phyloP scores from a whole-genome alignment of 1,140 invertebrate species.

The Trypoxylus dichotomus region DNA sequence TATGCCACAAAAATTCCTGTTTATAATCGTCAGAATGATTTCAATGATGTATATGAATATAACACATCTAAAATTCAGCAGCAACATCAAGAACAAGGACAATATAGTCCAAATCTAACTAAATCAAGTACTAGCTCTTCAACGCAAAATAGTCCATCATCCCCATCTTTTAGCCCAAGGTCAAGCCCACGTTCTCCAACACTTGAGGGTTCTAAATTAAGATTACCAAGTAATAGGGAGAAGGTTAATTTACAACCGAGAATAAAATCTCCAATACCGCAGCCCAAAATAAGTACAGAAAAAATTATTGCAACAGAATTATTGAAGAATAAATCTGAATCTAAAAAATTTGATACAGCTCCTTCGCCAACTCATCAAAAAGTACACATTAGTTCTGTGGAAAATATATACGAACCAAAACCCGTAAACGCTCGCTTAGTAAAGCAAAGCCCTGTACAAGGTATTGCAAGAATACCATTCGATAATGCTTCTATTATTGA shows the following conservation, averaged over 20 bases:
- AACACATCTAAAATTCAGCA: conserved; percentile 45
- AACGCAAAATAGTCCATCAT: conserved; percentile 11
- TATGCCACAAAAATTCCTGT: background rate
- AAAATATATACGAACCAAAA: conserved; percentile 32
- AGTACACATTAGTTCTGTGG: conserved; percentile 36
- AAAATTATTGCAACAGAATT: conserved; percentile 51
- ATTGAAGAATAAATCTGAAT: conserved; percentile 40
- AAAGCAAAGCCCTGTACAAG: background rate
- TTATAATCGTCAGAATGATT: conserved; percentile 33
- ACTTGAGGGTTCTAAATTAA: conserved; percentile 46
- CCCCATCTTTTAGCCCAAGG: conserved; percentile 22
- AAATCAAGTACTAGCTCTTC: conserved; percentile 15
- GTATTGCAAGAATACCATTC: background rate
- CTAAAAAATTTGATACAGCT: conserved; percentile 18
- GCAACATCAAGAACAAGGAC: conserved; percentile 33
- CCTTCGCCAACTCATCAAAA: conserved; percentile 35
- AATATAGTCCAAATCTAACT: conserved; percentile 28
- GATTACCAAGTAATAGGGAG: conserved; percentile 48
- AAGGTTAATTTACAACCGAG: conserved; percentile 46
- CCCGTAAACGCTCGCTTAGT: background rate
- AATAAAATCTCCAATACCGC: conserved; percentile 49
- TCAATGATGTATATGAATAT: conserved; percentile 38
- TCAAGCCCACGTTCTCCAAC: conserved; percentile 27
- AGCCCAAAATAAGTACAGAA: conserved; percentile 46
- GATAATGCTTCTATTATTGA: background rate